Percentiles rank a stretch among this genome's conserved stretches.
Conservation (phyloP, 2,113 vertebrate genomes). For the Archilochus colubris region DNA sequence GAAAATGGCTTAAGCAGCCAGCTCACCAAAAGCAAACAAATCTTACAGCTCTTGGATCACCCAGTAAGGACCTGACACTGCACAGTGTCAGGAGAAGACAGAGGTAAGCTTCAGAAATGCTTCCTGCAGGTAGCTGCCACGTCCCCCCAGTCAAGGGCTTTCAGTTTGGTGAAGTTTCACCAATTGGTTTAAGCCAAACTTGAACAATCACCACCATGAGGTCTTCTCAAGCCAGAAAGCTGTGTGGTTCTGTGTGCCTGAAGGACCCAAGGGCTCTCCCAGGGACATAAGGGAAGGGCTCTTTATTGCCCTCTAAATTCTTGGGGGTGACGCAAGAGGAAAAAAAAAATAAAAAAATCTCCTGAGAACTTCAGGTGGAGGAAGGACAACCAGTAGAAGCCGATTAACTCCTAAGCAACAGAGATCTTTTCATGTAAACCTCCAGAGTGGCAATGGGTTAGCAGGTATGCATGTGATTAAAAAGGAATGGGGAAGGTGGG, state of each 20-base stretch:
- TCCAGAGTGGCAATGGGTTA: not conserved
- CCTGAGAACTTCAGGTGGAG: not conserved
- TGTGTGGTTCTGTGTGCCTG: fast-evolving
- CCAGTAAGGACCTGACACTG: not conserved
- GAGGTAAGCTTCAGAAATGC: not conserved
- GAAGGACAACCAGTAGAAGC: slow-evolving; percentile 6
- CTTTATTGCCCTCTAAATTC: not conserved
- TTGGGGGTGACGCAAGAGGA: not conserved
- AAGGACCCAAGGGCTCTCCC: fast-evolving
- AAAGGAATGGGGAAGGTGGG: slow-evolving; percentile 28
- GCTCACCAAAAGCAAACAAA: not conserved
- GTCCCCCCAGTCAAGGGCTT: not conserved
- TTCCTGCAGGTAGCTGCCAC: not conserved
- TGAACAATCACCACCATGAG: not conserved
- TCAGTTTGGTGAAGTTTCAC: not conserved
- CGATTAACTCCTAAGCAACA: slow-evolving; percentile 58
- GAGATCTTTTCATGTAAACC: not conserved
- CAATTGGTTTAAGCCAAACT: not conserved
- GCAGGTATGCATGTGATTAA: not conserved
- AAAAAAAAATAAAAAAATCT: not conserved
- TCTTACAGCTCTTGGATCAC: not conserved
- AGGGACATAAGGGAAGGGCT: not conserved
- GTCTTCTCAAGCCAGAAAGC: not conserved
- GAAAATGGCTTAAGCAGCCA: not conserved
- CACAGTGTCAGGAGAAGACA: not conserved